These are phyloP conservation scores for Orius insidiosus DNA, from an alignment of 1,140 invertebrate species.

Conservation along the genomic window DNA sequence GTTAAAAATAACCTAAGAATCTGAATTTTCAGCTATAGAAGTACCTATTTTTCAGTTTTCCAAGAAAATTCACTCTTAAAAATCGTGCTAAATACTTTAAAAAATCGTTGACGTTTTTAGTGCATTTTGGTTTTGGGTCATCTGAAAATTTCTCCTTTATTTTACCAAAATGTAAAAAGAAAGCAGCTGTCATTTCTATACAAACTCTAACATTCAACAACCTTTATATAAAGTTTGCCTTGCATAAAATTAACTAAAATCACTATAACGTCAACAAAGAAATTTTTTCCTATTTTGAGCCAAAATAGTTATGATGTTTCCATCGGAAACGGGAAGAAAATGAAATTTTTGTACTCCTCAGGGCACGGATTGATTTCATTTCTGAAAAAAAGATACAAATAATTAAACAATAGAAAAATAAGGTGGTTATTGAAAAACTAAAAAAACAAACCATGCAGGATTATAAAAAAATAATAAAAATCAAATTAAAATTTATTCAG, in stretches of 20 bases:
- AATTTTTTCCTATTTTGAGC: neutral
- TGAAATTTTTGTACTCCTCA: neutral
- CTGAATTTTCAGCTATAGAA: no score
- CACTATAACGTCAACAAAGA: neutral
- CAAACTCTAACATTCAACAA: neutral
- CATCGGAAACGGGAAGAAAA: neutral
- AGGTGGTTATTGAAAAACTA: neutral
- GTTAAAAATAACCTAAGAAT: no score
- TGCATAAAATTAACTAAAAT: neutral
- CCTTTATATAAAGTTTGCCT: neutral
- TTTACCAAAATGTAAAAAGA: no score
- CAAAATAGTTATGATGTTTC: neutral
- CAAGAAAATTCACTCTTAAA: no score
- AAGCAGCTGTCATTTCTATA: no score
- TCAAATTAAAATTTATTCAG: no score
- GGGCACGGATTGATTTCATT: neutral
- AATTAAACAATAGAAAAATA: neutral
- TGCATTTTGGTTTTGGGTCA: no score
- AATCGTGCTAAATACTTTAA: no score
- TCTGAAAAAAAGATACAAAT: neutral
- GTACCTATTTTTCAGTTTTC: no score
- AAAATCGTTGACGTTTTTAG: no score
- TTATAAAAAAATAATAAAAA: no score
- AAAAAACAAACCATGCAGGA: neutral
- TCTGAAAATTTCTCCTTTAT: neutral